phyloP scores from a whole-genome alignment of 2,888 invertebrate genomes.

The Brachypterus glaber region DNA sequence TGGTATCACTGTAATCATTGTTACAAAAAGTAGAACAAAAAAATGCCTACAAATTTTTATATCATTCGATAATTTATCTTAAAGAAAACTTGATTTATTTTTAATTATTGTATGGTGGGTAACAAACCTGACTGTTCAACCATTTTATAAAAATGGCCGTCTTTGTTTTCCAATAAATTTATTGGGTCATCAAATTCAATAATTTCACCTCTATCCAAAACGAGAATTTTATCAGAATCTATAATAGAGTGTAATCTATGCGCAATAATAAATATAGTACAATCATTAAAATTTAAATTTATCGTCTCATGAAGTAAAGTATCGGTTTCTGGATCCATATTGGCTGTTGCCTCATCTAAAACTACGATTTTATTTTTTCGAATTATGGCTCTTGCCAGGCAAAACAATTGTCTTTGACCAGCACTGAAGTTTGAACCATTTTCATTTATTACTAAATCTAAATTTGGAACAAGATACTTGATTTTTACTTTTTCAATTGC shows the following conservation, averaged over 20 bases:
- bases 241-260: slow-evolving; percentile 42
- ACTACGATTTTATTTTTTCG: slow-evolving; percentile 41
- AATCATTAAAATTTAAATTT: slow-evolving; percentile 40
- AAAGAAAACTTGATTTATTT: too few relatives aligned
- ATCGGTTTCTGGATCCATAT: slow-evolving; percentile 44
- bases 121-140: slow-evolving; percentile 45
- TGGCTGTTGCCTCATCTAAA: slow-evolving; percentile 46
- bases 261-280: slow-evolving; percentile 43
- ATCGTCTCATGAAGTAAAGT: slow-evolving; percentile 43
- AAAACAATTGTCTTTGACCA: slow-evolving; percentile 46
- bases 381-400: slow-evolving; percentile 44
- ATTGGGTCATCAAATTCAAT: slow-evolving; percentile 4
- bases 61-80: too few relatives aligned
- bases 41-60: too few relatives aligned
- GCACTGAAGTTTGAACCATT: slow-evolving; percentile 36
- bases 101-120: too few relatives aligned
- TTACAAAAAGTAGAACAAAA: too few relatives aligned
- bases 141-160: slow-evolving; percentile 51
- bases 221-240: slow-evolving; percentile 44
- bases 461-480: slow-evolving; percentile 54
- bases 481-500: slow-evolving; percentile 71
- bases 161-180: slow-evolving; percentile 28
- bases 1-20: too few relatives aligned
- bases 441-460: slow-evolving; percentile 37
- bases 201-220: slow-evolving; percentile 26